Base-by-base conservation (phyloP, 2,797 vertebrate genomes). In the Ptychadena robeensis region DNA sequence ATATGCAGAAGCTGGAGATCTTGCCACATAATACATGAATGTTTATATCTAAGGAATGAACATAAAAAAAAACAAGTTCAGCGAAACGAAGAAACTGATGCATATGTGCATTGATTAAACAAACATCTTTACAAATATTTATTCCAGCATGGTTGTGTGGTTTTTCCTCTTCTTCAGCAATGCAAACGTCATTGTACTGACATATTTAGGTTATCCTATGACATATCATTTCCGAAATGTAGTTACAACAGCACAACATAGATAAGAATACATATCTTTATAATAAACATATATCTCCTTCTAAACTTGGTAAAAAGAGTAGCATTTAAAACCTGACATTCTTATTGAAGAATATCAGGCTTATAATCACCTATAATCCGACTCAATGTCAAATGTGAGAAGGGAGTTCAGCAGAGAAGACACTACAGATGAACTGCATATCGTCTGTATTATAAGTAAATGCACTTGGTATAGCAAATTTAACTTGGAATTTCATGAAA, bases 121-220 rank as follows among this genome's bases (percentile, higher is more conserved):
- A 80, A 84, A 79, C 48, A 74, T 48, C 57, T 61, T 38, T 74
- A 61, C 75, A 84, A 84, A 80, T 69, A 84, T 80, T 74, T 84
- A 84, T 63, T 69, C 77, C 25, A 61, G 25, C 2, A 28, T 61
- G 12, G 5, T 18, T 30, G 18, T 70, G 71, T 69, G 76, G 69
- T 67, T 44, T 67, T 32, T 37, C 65, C 63, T 53, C 65, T 53
- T 2, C 37, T 79, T 72, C 38, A 10, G 34, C 2, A 57, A 44
- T 37, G 37, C 44, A 76, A 10, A 69, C 59, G 37, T 80, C 77
- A 79, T 27, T 22, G 3, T 25, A 18, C 27, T 75, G 61, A 73
- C 82, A 35, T 35, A 80, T 69, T 32, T 68, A 30, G 69, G 28
- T 80, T 25, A 80, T 38, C 18, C 44, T 38, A 73, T 83, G 57